These are phyloP conservation scores for Lepidocyrtoides sp. DNA, from an alignment of 2,888 invertebrate genomes.

Conservation along the genomic window DNA sequence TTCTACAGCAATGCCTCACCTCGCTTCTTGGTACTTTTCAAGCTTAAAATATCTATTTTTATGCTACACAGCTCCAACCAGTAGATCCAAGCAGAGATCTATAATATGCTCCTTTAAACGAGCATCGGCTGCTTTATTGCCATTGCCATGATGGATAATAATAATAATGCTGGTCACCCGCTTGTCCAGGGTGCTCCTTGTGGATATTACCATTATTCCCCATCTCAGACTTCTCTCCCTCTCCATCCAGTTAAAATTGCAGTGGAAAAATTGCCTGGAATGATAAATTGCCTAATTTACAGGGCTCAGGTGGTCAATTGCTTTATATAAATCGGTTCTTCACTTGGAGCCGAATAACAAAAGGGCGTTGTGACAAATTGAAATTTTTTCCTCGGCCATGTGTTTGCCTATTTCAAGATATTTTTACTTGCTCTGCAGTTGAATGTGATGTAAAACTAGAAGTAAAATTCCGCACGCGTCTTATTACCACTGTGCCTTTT, in stretches of 20 bases:
- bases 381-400: slow-evolving; percentile 63
- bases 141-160: slow-evolving; percentile 51
- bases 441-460: too few relatives aligned
- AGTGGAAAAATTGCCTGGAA: slow-evolving; percentile 84
- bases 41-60: slow-evolving; percentile 16
- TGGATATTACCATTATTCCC: slow-evolving; percentile 20
- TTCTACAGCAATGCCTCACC: neutral
- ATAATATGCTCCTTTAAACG: neutral
- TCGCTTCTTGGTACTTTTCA: too few relatives aligned
- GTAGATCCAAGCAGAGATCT: neutral
- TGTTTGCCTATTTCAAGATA: slow-evolving; percentile 6
- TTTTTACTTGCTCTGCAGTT: too few relatives aligned
- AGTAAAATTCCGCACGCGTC: too few relatives aligned
- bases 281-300: slow-evolving; percentile 85
- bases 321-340: slow-evolving; percentile 85
- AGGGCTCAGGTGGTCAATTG: slow-evolving; percentile 86
- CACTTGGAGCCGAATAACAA: slow-evolving; percentile 83
- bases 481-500: too few relatives aligned
- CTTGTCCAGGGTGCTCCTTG: slow-evolving; percentile 49
- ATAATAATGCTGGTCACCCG: slow-evolving; percentile 59
- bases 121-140: slow-evolving; percentile 56
- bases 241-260: slow-evolving; percentile 55
- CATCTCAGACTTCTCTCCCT: slow-evolving; percentile 2
- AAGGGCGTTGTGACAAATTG: slow-evolving; percentile 85
- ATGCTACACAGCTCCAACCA: slow-evolving; percentile 23